Base-by-base conservation (phyloP, 2,113 vertebrate species). In the Oncorhynchus masou region DNA sequence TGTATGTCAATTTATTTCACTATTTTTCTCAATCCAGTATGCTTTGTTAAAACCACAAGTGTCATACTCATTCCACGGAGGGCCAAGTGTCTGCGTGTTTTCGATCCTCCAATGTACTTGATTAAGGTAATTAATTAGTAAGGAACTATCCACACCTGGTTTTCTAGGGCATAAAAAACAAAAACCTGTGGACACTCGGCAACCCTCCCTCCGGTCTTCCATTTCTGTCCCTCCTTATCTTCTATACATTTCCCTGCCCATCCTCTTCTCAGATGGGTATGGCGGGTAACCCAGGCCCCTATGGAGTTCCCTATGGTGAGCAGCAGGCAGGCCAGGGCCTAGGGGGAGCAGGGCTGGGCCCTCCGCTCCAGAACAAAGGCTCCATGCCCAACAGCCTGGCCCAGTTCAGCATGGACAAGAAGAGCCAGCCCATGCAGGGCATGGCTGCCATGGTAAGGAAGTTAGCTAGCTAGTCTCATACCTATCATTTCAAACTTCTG, bases 351-450 rank as follows among this genome's bases (percentile, higher is more conserved):
- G 95, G 95, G 86, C 94, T 99, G 85, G 95, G 95, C 79, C 94
- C 96, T 79, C 96, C 96, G 88, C 95, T 97, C 86, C 96, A 96
- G 84, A 95, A 94, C 91, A 99, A 99, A 91, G 89, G 94, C 84
- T 94, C 95, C 54, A 88, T 99, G 91, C 91, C 94, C 79, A 99
- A 97, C 87, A 99, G 89, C 66, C 90, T 99, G 87, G 91, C 95
- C 74, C 96, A 96, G 76, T 99, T 98, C 90, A 91, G 86, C 80
- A 92, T 97, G 91, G 97, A 99, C 84, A 98, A 98, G 93, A 99
- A 99, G 85, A 88, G 93, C 80, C 94, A 94, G 89, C 92, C 95
- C 85, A 95, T 96, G 83, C 90, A 95, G 90, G 95, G 94, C 90
- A 95, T 99, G 91, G 91, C 94, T 74, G 92, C 88, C 75, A 96